phyloP scores from a whole-genome alignment of 2,113 vertebrate species.

The Collichthys lucidus region DNA sequence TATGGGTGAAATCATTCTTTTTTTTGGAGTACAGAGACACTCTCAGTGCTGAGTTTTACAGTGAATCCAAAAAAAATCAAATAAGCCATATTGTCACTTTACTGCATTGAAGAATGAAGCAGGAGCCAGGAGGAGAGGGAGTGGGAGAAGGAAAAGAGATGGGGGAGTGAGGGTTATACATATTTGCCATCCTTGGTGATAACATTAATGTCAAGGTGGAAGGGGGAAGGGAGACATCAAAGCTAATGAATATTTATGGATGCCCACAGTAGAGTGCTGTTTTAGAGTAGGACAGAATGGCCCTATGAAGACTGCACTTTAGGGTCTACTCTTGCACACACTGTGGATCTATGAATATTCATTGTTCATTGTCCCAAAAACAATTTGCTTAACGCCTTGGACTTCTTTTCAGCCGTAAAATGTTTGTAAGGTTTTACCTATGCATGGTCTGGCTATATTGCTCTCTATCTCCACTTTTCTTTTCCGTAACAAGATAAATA shows the following conservation, averaged over 20 bases:
- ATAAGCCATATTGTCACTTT: slow-evolving; percentile 71
- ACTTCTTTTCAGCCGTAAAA: slow-evolving; percentile 70
- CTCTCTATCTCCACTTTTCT: slow-evolving; percentile 20
- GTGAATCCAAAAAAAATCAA: slow-evolving; percentile 43
- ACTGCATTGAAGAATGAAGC: slow-evolving; percentile 57
- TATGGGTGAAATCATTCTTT: background rate
- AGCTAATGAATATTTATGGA: slow-evolving; percentile 80
- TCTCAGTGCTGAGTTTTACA: slow-evolving; percentile 28
- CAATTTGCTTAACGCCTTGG: slow-evolving; percentile 74
- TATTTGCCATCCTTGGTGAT: slow-evolving; percentile 74
- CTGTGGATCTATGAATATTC: slow-evolving; percentile 78
- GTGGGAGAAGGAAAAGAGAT: slow-evolving; percentile 24
- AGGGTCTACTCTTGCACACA: slow-evolving; percentile 74
- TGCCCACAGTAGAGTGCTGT: slow-evolving; percentile 79
- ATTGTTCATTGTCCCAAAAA: slow-evolving; percentile 82
- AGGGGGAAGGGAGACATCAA: slow-evolving; percentile 74
- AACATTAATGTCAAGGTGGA: slow-evolving; percentile 81
- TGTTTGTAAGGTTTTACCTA: slow-evolving; percentile 45
- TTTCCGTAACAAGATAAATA: slow-evolving; percentile 16
- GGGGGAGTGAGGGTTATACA: slow-evolving; percentile 54
- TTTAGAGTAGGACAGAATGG: slow-evolving; percentile 78
- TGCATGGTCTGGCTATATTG: slow-evolving; percentile 51
- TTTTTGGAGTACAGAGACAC: background rate
- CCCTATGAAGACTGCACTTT: slow-evolving; percentile 79
- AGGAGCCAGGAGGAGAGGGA: slow-evolving; percentile 19